Base-by-base conservation (phyloP, 2,888 invertebrate genomes). In the Rhynchonema sp. region DNA sequence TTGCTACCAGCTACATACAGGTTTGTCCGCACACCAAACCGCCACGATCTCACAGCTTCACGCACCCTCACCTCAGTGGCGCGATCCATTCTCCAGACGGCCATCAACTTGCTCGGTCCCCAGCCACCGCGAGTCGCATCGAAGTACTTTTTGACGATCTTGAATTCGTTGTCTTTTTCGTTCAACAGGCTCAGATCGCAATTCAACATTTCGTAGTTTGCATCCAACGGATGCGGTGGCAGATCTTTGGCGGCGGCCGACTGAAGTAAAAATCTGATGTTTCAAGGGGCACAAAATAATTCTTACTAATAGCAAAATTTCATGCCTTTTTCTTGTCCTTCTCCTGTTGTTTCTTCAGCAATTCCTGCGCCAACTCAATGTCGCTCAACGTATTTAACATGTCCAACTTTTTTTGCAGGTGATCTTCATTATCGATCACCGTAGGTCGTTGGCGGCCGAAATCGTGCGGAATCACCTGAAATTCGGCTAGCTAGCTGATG, bases 331-430 rank as follows among this genome's bases (percentile, higher is more conserved):
- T 9, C 3, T 27, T 3, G 25, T 38, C 28, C 63, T 63, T 55
- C 61, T 60, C 1, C 62, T n/a, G n/a, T 38, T 20, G 38, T 38
- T 38, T 58, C 57, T 69, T 68, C 63, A 68, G 65, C 30, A 69
- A 61, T 20, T 68, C 67, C 62, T 74, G 75, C 9, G 76, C 75
- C 38, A 75, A 62, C 61, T 75, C 76, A 65, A 76, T 77, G 63
- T 76, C 76, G 55, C 72, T 74, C 59, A 76, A 65, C 3, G 75
- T 75, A 62, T 73, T 61, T 38, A 76, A 66, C 72, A 76, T 74
- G 62, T 77, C 76, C 68, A 74, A 73, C 65, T 75, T 76, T 58
- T 69, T 61, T 55, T 72, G 69, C 30, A 77, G 63, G 2, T 61
- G 58, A 61, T 72, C 74, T 9, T 65, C n/a, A 52, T n/a, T 9